Evolutionary conservation across 1,140 invertebrate species (phyloP), one percentile per base, ranked within the genome.

Genomic region (Drosophila paulistorum): DNA sequence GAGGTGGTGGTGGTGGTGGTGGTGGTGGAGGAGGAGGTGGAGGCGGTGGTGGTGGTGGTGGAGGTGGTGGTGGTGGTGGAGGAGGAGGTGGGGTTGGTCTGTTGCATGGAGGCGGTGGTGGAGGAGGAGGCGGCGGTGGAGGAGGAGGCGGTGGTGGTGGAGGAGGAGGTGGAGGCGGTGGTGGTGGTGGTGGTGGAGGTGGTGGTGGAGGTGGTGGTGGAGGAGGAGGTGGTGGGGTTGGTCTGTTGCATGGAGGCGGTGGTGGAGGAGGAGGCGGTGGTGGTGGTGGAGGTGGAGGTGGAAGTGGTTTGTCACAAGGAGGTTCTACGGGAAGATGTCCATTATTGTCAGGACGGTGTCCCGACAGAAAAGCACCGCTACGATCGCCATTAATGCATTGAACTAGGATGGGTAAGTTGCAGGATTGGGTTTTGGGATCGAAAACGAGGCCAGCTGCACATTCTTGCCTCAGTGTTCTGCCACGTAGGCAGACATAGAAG

Each of bases 311-410:
- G 26, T 68, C 13, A 39, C 75, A 78, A 1, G 75, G 75, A 3
- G 76, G 64, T 14, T 69, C 70, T 11, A 42, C 23, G 26, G 33
- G 20, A 9, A 14, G 37, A 9, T 30, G 17, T 20, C 45, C 45
- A 20, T 35, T 55, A 30, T 17, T 63, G 0, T 57, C 35, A 17
- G 64, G 64, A 42, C 23, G 42, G 17, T 71, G 65, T 7, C 58
- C 45, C 7, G 48, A 65, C 10, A 64, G 14, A 10, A 68, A 7
- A 6, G 42, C 11, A 2, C 37, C 37, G 42, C 61, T 61, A 13
- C 80, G 80, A 20, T 83, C 68, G 3, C 80, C 80, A 51, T 83
- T 69, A n/a, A 42, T 26, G n/a, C 80, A 83, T 7, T 82, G 59
- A 37, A 82, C 71, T 7, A 82, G 51, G 6, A 55, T 51, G 7